Evolutionary conservation across 2,113 vertebrate genomes (phyloP), one percentile per base, ranked within the genome.

Genomic region (Corythoichthys haematopterus): DNA sequence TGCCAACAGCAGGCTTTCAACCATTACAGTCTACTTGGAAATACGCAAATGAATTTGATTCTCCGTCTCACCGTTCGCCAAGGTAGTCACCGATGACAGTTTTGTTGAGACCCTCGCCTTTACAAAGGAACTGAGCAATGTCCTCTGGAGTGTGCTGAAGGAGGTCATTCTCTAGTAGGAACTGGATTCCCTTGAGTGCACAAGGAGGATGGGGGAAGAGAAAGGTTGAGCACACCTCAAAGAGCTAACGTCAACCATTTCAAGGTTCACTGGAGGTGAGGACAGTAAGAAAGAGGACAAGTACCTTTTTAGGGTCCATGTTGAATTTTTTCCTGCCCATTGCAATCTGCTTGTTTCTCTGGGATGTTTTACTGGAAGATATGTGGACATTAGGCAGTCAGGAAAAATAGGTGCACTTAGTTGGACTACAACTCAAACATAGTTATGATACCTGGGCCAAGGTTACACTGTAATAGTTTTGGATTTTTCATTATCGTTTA

Each of bases 241-340:
- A n/a, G 6, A 52, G 5, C 10, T 50, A 36, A 37, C 50, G 2
- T n/a, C 3, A 28, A 36, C 46, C 45, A n/a, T 36, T 28, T 48
- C n/a, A 64, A 35, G 45, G 2, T 12, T 62, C 6, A 4, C 20
- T 47, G 16, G 11, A 47, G 61, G 28, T 47, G 3, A 35, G 6
- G 16, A 37, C 12, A 48, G 14, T 16, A 46, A 43, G 43, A 40
- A n/a, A 43, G 8, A 47, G 46, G 38, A 20, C 37, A 7, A 10
- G 16, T 84, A 98, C 96, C 95, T 99, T 99, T 83, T 98, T 98
- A 66, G 96, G 97, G 74, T 99, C 97, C 97, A 99, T 99, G 87
- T 99, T 99, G 90, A 98, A 99, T 78, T 98, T 99, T 89, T 99
- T 99, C 82, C 96, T 94, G 68, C 97, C 97, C 93, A 98, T 98